Conservation (phyloP, 1,140 invertebrate genomes). For the Nautilus pompilius region DNA sequence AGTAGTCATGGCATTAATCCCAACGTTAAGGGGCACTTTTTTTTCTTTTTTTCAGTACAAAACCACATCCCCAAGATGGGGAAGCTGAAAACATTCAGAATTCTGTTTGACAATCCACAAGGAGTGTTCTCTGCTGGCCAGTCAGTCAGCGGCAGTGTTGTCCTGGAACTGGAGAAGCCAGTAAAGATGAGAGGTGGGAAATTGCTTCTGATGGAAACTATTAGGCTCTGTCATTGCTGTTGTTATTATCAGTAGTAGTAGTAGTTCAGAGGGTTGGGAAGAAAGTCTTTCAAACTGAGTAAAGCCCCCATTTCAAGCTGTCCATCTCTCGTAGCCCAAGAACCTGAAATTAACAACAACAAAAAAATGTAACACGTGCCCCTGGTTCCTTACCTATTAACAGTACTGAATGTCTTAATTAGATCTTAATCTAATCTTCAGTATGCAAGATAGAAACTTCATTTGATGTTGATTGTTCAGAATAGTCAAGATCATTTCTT, state of each 20-base stretch:
- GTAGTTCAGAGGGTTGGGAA: background rate
- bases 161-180: conserved; percentile 24
- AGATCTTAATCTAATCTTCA: too few relatives aligned
- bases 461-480: too few relatives aligned
- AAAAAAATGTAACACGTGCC: background rate
- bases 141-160: conserved; percentile 23
- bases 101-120: conserved; percentile 27
- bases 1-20: too few relatives aligned
- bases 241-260: too few relatives aligned
- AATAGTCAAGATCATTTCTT: too few relatives aligned
- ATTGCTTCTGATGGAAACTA: background rate
- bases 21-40: too few relatives aligned
- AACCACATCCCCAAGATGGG: too few relatives aligned
- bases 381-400: too few relatives aligned
- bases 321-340: too few relatives aligned
- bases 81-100: conserved; percentile 33
- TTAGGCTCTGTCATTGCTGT: background rate
- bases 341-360: background rate
- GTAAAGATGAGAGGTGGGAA: conserved; percentile 41
- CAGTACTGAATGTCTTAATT: too few relatives aligned
- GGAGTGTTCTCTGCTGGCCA: conserved; percentile 27
- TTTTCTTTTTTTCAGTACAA: too few relatives aligned
- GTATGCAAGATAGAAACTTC: too few relatives aligned
- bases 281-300: background rate
- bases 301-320: background rate